phyloP scores from a whole-genome alignment of 2,113 vertebrate species.

The Hiodon tergisus region DNA sequence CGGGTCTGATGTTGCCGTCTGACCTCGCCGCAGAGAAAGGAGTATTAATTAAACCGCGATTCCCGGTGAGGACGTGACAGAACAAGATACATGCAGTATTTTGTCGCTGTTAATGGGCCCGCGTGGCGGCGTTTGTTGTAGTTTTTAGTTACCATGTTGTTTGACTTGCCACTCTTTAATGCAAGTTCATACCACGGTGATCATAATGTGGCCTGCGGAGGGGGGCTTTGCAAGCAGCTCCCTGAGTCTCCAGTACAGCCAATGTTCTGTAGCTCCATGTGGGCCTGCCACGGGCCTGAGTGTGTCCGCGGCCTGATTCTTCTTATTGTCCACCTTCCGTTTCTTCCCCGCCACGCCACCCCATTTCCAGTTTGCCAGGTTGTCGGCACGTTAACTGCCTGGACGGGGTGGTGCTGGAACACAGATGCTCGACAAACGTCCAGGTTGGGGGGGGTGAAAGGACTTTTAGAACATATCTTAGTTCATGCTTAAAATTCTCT shows the following conservation, averaged over 20 bases:
- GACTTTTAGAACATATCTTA: background rate
- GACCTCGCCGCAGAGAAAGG: background rate
- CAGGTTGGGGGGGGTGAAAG: background rate
- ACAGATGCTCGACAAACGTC: background rate
- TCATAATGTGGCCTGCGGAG: background rate
- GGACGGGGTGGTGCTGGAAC: background rate
- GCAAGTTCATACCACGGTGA: background rate
- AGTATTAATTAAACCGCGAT: conserved; percentile 9
- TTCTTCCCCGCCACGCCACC: background rate
- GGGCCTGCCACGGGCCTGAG: background rate
- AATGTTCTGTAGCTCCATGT: background rate
- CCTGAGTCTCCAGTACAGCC: background rate
- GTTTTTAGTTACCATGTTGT: too few relatives aligned
- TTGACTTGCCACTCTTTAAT: background rate
- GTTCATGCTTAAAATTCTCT: background rate
- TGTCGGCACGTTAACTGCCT: background rate
- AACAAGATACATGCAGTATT: background rate
- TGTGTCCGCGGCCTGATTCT: conserved; percentile 26
- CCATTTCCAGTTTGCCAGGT: background rate
- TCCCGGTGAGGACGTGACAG: background rate
- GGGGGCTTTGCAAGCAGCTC: background rate
- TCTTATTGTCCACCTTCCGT: conserved; percentile 14
- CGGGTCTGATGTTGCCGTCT: background rate
- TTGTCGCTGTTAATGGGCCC: background rate
- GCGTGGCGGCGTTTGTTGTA: background rate